Percentiles rank a stretch among this genome's conserved stretches.
Conservation (phyloP, 2,797 vertebrate species). For the Dermochelys coriacea region DNA sequence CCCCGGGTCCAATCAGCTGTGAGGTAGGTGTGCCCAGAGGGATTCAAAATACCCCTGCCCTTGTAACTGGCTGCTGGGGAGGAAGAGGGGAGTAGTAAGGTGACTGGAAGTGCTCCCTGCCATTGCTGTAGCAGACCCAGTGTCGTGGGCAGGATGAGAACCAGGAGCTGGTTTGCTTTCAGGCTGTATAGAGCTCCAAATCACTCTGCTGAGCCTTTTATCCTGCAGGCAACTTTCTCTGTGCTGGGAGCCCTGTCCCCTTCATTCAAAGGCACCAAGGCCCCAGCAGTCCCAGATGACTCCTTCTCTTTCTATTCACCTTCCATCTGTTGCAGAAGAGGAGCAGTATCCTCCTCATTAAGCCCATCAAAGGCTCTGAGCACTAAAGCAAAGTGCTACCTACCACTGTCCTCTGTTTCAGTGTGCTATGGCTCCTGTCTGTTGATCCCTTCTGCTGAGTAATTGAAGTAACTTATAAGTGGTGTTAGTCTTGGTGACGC, state of each 20-base stretch:
- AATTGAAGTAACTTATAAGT: not conserved
- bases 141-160: too few relatives aligned
- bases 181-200: not conserved
- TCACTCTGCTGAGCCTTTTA: too few relatives aligned
- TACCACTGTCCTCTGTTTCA: not conserved
- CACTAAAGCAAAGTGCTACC: not conserved
- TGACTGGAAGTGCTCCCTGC: not conserved
- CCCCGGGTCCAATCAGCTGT: not conserved
- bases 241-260: not conserved
- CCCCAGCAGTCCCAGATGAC: too few relatives aligned
- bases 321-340: not conserved
- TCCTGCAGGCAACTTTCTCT: too few relatives aligned
- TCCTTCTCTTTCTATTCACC: too few relatives aligned
- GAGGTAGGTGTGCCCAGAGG: not conserved
- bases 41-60: not conserved
- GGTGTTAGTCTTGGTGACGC: not conserved
- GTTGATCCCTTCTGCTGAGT: not conserved
- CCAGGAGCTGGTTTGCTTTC: too few relatives aligned
- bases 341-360: not conserved
- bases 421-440: not conserved
- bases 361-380: too few relatives aligned
- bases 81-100: not conserved
- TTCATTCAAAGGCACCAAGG: not conserved
- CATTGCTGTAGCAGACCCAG: not conserved
- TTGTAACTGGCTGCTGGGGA: not conserved